Base-by-base conservation (phyloP, 2,113 vertebrate genomes). In the Megaptera novaeangliae region DNA sequence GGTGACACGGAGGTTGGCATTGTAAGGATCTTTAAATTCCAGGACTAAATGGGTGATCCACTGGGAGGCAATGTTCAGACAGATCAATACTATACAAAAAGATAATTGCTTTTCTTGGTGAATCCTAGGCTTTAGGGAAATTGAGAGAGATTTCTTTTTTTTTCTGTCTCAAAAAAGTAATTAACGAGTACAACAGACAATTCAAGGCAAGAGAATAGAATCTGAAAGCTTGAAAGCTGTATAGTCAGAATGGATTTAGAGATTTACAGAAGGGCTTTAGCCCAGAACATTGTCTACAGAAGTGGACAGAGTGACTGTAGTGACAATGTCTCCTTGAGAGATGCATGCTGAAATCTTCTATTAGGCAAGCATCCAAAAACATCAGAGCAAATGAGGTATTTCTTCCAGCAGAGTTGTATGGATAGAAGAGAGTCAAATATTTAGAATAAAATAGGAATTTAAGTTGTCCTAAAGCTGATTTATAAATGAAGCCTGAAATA, bases 71-170 rank as follows among this genome's bases (percentile, higher is more conserved):
- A 96, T 96, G 88, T 97, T 92, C 96, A 97, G 81, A 92, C 78
- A 96, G 86, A 98, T 98, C 94, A 84, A 75, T 97, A 68, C 0
- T 41, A 31, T 91, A 94, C 94, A 83, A 91, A 98, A 97, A 96
- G 92, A 96, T 97, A 98, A 96, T 92, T 97, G 95, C 95, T 97
- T 97, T 97, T 96, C 96, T 97, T 94, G 66, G 84, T 93, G 94
- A 98, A 97, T 96, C 55, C 77, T 98, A 66, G 80, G 49, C 97
- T 98, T 89, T 92, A 98, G 89, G 98, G 96, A 95, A 97, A 98
- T 97, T 90, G 96, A 96, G 87, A 94, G 86, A 96, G 52, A 92
- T 96, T 97, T 95, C 52, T 94, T 88, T 21, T n/a, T 68, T 29
- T 31, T 12, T 29, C 13, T 63, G 55, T 41, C 52, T 46, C 6